Base-by-base conservation (phyloP, 2,888 invertebrate genomes). In the Cephonodes hylas region DNA sequence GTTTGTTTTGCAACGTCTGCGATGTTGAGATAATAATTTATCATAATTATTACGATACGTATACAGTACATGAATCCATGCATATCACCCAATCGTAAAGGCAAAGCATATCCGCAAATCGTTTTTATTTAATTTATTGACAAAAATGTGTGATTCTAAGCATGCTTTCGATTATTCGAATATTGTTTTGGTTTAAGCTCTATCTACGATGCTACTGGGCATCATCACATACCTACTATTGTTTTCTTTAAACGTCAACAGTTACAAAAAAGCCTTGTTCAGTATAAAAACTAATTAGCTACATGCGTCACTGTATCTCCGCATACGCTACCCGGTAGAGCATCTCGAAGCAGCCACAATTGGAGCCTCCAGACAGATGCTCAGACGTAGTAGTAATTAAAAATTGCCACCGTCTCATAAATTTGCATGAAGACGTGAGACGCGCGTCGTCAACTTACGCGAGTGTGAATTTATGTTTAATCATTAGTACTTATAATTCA, bases 311-410 rank as follows among this genome's bases (percentile, higher is more conserved):
- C 48, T 42, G 48, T 44, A 10, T 4, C 48, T 58, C 48, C 10
- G 2, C 48, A 46, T 46, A 45, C 58, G 15, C 22, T 10, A 58
- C 18, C 22, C 31, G 10, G 27, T n/a, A n/a, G 31, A 53, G 46
- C 45, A 63, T 66, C 62, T 62, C 59, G 45, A 56, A 27, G 63
- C 62, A 38, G 64, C 65, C 63, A 66, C 72, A 63, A 66, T 67
- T 63, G 66, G 65, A 61, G 63, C 64, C 66, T 83, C 83, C 79
- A 89, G 89, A 89, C 89, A 83, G 84, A 85, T 83, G 84, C 87
- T 86, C 85, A 89, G 90, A 88, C 89, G 81, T 78, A 77, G 73
- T 77, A 76, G 85, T 90, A 90, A 92, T 91, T 92, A 91, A 92
- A 92, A 92, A 91, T 90, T 88, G 85, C 85, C 80, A 80, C 82